Percentiles rank a stretch among this genome's conserved stretches.
phyloP scores from a whole-genome alignment of 2,888 invertebrate species.

The Corythucha ciliata region DNA sequence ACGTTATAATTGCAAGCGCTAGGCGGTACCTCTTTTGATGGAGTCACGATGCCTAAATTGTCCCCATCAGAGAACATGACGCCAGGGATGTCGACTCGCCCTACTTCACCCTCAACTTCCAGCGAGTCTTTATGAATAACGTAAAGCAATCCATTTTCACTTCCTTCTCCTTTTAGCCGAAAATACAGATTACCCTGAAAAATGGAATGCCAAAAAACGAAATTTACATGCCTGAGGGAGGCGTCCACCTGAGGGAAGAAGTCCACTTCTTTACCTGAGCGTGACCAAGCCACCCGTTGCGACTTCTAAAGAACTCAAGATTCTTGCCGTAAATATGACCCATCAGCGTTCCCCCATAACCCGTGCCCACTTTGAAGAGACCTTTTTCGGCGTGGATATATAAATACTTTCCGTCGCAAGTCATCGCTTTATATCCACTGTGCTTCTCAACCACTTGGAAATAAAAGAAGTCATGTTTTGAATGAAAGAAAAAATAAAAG shows the following conservation, averaged over 20 bases:
- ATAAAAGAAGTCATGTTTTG: not conserved
- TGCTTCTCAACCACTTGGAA: slow-evolving; percentile 3
- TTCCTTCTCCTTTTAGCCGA: slow-evolving; percentile 41
- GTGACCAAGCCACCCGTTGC: slow-evolving; percentile 76
- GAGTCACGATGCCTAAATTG: slow-evolving; percentile 65
- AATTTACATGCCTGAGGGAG: not conserved
- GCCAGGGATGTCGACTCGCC: slow-evolving; percentile 37
- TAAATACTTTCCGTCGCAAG: slow-evolving; percentile 82
- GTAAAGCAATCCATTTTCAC: slow-evolving; percentile 44
- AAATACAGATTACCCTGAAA: slow-evolving; percentile 71
- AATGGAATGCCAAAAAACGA: slow-evolving; percentile 9
- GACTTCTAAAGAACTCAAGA: slow-evolving; percentile 69
- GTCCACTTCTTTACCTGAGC: slow-evolving; percentile 55
- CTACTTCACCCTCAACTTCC: slow-evolving; percentile 42
- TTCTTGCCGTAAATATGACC: slow-evolving; percentile 83
- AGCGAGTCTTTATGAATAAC: slow-evolving; percentile 49
- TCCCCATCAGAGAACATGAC: slow-evolving; percentile 69
- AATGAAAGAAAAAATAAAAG: not conserved
- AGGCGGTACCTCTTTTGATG: slow-evolving; percentile 60
- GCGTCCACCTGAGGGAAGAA: not conserved
- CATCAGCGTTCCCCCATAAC: slow-evolving; percentile 83
- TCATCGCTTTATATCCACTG: slow-evolving; percentile 47
- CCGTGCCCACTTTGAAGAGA: slow-evolving; percentile 87
- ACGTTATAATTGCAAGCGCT: not conserved
- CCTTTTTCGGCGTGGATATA: slow-evolving; percentile 79